Base-by-base conservation (phyloP, 92 coral and sea anemone species). In the Desmophyllum pertusum region DNA sequence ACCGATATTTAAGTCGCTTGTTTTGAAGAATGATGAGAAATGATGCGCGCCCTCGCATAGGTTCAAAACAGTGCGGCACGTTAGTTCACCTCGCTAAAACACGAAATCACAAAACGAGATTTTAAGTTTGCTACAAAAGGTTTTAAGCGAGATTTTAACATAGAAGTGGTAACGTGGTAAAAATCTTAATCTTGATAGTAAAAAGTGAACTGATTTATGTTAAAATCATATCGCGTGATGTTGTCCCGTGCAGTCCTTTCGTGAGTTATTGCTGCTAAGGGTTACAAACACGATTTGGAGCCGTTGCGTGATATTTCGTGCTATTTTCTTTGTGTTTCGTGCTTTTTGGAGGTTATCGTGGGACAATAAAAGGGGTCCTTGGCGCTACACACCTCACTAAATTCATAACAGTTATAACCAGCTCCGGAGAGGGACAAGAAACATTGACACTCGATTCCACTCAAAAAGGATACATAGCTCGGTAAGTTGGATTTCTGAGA, bases 211-310 rank as follows among this genome's bases (percentile, higher is more conserved):
- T n/a, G n/a, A n/a, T n/a, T n/a, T n/a, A n/a, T n/a, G n/a, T n/a
- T n/a, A 3, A 74, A 74, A 48, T 17, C 5, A 10, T 10, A 39
- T 74, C 25, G 29, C 63, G 62, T 31, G 59, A 48, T 45, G 36
- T 45, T 50, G 38, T 74, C n/a, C 64, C 64, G 64, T 74, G 42
- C 36, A 37, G 6, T 10, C 62, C 27, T 70, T 70, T 33, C 78
- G 63, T 74, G 78, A 74, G 35, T 37, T 48, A 31, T 52, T n/a
- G n/a, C n/a, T n/a, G n/a, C n/a, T n/a, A n/a, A n/a, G n/a, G n/a
- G n/a, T n/a, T n/a, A n/a, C n/a, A 38, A 70, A 33, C 43, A 37
- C 1, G 7, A 3, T 13, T 35, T 37, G 41, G 73, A n/a, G 73
- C 38, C n/a, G n/a, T n/a, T n/a, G n/a, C n/a, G n/a, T n/a, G n/a